Evolutionary conservation across 2,888 invertebrate genomes (phyloP).

Genomic region (Ypsolopha scabrella): DNA sequence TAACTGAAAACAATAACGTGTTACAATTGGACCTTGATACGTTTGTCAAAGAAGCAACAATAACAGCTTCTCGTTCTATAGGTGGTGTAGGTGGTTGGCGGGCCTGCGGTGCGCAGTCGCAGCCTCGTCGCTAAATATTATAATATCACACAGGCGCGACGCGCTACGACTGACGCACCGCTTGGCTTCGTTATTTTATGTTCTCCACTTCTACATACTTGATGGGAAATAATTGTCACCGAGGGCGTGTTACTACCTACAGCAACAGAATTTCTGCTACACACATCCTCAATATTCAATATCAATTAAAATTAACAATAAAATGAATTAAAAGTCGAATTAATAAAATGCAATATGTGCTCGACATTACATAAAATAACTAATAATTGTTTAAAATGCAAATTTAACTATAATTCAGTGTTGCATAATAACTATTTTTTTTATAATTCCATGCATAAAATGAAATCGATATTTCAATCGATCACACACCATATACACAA

Average conservation of each 20-base stretch:
- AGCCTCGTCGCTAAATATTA: background rate
- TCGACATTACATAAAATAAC: constrained; percentile 19
- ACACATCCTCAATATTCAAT: constrained; percentile 21
- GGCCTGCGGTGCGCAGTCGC: background rate
- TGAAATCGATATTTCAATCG: constrained; percentile 40
- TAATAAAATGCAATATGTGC: constrained; percentile 28
- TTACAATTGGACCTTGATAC: constrained; percentile 36
- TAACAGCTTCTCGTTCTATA: constrained; percentile 32
- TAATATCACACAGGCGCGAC: background rate
- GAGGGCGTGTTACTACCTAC: too few species aligned
- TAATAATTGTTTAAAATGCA: background rate
- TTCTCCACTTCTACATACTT: too few species aligned
- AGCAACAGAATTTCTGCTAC: constrained; percentile 14
- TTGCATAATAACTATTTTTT: constrained; percentile 7
- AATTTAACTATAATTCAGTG: background rate
- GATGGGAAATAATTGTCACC: too few species aligned
- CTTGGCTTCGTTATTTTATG: too few species aligned
- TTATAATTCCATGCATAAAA: constrained; percentile 32
- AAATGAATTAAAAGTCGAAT: constrained; percentile 27
- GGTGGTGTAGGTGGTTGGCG: too few species aligned
- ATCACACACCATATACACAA: constrained; percentile 56
- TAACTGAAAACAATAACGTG: constrained; percentile 14
- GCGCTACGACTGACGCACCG: too few species aligned
- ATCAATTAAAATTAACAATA: constrained; percentile 33
- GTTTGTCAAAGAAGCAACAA: constrained; percentile 42